phyloP scores from a whole-genome alignment of 2,888 invertebrate genomes.

The Ornithoptera priamus region DNA sequence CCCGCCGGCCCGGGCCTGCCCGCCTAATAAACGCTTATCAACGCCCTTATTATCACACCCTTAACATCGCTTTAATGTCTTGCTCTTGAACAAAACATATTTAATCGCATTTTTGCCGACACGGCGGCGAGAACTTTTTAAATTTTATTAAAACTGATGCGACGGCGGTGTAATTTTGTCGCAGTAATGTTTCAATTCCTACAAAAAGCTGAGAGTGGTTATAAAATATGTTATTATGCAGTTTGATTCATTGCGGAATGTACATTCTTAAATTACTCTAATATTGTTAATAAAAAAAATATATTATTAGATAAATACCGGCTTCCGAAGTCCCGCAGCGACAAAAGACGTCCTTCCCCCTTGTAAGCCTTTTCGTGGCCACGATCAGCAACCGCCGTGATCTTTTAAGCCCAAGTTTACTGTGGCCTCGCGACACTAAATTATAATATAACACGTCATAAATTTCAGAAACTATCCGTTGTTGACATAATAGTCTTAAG shows the following conservation, averaged over 20 bases:
- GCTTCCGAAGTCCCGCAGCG: background rate
- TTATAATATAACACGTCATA: constrained; percentile 79
- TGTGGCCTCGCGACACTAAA: constrained; percentile 69
- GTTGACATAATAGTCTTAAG: constrained; percentile 63
- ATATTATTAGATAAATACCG: background rate
- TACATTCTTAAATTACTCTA: background rate
- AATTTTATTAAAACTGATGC: constrained; percentile 66
- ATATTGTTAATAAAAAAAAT: background rate
- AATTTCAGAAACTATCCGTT: constrained; percentile 74
- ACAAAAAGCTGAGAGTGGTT: constrained; percentile 5
- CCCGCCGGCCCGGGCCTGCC: constrained; percentile 58
- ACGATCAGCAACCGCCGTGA: constrained; percentile 49
- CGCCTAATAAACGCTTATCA: constrained; percentile 81
- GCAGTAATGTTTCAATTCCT: constrained; percentile 31
- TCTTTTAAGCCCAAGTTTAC: constrained; percentile 77
- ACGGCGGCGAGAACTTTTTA: constrained; percentile 62
- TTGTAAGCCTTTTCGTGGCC: constrained; percentile 32
- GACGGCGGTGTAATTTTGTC: constrained; percentile 33
- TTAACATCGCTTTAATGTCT: constrained; percentile 81
- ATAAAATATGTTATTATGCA: background rate
- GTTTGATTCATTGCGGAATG: background rate
- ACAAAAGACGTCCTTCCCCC: constrained; percentile 30
- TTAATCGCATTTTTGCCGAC: constrained; percentile 76
- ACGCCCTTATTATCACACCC: constrained; percentile 80
- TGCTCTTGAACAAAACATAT: constrained; percentile 81